A percentile compares a stretch with the other conserved stretches of the same genome.
Evolutionary conservation across 2,797 vertebrate species (phyloP).

Genomic region (Tangara arthus): DNA sequence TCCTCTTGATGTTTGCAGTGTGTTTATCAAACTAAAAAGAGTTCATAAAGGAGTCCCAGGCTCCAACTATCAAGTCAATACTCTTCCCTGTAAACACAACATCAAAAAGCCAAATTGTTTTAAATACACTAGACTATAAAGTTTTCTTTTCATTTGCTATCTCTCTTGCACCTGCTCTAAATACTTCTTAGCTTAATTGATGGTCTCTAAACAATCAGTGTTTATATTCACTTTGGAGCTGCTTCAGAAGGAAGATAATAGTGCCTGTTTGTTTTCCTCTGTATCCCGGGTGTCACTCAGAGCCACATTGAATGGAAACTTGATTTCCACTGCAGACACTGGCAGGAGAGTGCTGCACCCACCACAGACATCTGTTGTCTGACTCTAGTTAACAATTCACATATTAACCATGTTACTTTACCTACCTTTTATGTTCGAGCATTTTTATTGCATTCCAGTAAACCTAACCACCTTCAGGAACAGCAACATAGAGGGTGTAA

Average conservation of each 20-base stretch:
- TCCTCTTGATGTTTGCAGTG: not conserved
- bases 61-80: not conserved
- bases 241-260: constrained; percentile 30
- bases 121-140: constrained; percentile 7
- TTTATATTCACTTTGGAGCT: constrained; percentile 38
- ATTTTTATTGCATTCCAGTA: constrained; percentile 1
- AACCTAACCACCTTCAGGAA: not conserved
- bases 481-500: not conserved
- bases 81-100: not conserved
- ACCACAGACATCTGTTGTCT: not conserved
- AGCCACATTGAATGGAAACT: not conserved
- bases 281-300: not conserved
- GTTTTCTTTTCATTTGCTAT: constrained; percentile 28
- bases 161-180: constrained; percentile 29
- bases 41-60: not conserved
- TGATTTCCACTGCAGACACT: not conserved
- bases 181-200: constrained; percentile 30
- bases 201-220: not conserved
- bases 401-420: not conserved
- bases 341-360: not conserved
- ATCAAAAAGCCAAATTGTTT: constrained; percentile 39
- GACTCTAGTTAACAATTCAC: not conserved
- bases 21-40: not conserved
- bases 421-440: not conserved
- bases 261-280: constrained; percentile 20